Evolutionary conservation across 2,797 vertebrate genomes (phyloP).

Genomic region (Mastacembelus armatus): DNA sequence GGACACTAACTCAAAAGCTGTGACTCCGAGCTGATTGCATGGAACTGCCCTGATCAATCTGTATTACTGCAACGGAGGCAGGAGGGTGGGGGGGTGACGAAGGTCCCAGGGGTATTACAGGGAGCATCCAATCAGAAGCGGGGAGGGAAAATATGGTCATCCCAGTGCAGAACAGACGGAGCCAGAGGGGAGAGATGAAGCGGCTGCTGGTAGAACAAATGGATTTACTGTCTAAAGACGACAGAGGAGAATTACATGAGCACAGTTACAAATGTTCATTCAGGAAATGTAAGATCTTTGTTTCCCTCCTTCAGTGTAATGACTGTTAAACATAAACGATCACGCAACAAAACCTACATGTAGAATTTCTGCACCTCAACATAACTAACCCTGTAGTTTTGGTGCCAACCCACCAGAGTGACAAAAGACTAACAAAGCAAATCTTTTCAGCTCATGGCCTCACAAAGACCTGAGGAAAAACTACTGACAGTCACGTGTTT

Average conservation of each 20-base stretch:
- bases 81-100: not conserved
- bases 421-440: too few relatives aligned
- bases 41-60: conserved; percentile 63
- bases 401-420: too few relatives aligned
- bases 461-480: too few relatives aligned
- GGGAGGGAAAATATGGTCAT: not conserved
- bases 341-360: too few relatives aligned
- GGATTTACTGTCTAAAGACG: not conserved
- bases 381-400: too few relatives aligned
- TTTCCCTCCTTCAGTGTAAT: too few relatives aligned
- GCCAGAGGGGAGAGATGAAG: not conserved
- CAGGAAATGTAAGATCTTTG: not conserved
- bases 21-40: conserved; percentile 71
- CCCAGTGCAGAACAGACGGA: conserved; percentile 10
- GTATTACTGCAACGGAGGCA: conserved; percentile 51
- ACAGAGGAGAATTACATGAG: conserved; percentile 9
- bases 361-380: too few relatives aligned
- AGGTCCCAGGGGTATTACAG: not conserved
- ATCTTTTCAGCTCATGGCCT: too few relatives aligned
- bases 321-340: too few relatives aligned
- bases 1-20: conserved; percentile 63
- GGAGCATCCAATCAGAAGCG: conserved; percentile 27
- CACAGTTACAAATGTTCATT: not conserved
- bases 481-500: too few relatives aligned
- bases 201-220: not conserved